Percentiles rank a stretch among this genome's conserved stretches.
Conservation (phyloP, 2,888 invertebrate species). For the Nipponacmea schrenckii region DNA sequence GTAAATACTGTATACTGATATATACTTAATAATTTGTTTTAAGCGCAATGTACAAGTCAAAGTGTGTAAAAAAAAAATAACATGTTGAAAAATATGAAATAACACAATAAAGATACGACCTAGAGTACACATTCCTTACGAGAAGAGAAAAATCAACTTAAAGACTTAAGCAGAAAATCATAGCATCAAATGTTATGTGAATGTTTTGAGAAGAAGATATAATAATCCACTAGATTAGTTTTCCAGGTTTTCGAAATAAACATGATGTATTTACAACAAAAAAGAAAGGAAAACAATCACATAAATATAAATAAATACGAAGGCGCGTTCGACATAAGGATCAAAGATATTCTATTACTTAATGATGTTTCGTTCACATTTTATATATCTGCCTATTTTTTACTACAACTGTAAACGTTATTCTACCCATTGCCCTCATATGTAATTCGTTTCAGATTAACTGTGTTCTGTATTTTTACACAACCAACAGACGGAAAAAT, state of each 20-base stretch:
- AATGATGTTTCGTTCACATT: not conserved
- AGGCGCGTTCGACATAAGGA: not conserved
- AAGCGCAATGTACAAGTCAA: too few species aligned
- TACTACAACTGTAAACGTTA: too few species aligned
- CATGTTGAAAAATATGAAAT: too few species aligned
- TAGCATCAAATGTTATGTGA: slow-evolving; percentile 8
- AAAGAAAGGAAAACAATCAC: not conserved
- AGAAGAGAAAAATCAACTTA: not conserved
- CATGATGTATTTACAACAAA: not conserved
- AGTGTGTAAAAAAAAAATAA: too few species aligned
- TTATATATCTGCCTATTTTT: too few species aligned
- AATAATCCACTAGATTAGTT: not conserved
- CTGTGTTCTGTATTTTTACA: too few species aligned
- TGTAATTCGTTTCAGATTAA: not conserved
- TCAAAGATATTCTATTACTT: not conserved
- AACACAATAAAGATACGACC: too few species aligned
- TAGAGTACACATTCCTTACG: too few species aligned
- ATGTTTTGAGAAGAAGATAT: not conserved
- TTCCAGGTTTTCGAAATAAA: not conserved
- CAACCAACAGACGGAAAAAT: too few species aligned
- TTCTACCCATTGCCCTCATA: not conserved
- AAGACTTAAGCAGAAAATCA: slow-evolving; percentile 5
- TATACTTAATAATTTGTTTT: too few species aligned
- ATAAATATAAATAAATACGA: not conserved
- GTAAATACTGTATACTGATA: too few species aligned